A percentile compares a stretch with the other conserved stretches of the same genome.
Conservation (phyloP, 2,797 vertebrate genomes). For the Argya squamiceps region DNA sequence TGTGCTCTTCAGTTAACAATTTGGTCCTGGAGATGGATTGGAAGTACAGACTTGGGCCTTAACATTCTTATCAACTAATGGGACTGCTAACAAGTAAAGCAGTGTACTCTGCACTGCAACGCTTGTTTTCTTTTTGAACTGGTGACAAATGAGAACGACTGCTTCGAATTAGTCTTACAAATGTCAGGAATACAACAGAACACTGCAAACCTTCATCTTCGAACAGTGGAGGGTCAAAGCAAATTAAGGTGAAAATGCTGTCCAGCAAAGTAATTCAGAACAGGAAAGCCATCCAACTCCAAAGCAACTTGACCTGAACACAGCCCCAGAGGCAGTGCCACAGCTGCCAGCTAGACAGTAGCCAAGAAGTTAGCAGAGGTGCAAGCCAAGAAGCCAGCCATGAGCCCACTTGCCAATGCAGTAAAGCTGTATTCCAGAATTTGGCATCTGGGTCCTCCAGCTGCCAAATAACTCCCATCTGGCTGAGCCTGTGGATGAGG, state of each 20-base stretch:
- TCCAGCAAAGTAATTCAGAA: not conserved
- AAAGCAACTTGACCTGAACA: not conserved
- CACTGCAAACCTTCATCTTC: not conserved
- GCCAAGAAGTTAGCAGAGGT: slow-evolving; percentile 21
- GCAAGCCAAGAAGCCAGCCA: slow-evolving; percentile 38
- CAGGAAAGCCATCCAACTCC: not conserved
- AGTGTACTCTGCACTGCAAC: not conserved
- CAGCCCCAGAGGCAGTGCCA: not conserved
- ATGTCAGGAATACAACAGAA: slow-evolving; percentile 11
- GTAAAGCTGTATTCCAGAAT: slow-evolving; percentile 28
- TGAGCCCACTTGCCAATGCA: not conserved
- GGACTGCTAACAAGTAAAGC: not conserved
- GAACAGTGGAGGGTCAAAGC: not conserved
- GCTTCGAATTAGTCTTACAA: not conserved
- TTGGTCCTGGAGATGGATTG: not conserved
- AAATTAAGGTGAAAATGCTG: slow-evolving; percentile 8
- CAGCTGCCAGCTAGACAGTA: not conserved
- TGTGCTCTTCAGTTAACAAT: not conserved
- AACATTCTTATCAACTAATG: not conserved
- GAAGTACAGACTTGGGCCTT: not conserved
- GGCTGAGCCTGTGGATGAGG: not conserved
- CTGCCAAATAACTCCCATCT: slow-evolving; percentile 35
- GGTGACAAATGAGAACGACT: slow-evolving; percentile 1
- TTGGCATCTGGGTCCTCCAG: slow-evolving; percentile 28
- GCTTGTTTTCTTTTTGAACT: not conserved